A percentile compares a stretch with the other conserved stretches of the same genome.
Conservation (phyloP, 2,888 invertebrate species). For the Dynastes hyllus region DNA sequence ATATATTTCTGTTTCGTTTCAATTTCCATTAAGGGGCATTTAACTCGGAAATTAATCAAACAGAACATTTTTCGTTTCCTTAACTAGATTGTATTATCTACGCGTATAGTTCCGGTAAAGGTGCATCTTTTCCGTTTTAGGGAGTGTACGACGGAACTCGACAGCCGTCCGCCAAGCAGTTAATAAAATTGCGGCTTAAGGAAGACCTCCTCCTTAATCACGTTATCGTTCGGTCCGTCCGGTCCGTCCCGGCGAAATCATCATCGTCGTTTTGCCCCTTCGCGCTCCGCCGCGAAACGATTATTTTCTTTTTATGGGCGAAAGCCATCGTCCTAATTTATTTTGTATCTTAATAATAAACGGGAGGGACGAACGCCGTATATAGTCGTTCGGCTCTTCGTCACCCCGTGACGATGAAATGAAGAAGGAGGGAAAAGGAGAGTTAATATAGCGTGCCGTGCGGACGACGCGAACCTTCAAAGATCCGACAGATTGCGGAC, state of each 20-base stretch:
- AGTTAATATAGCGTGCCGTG: conserved; percentile 20
- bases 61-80: no score
- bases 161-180: neutral
- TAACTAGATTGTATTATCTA: neutral
- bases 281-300: conserved; percentile 37
- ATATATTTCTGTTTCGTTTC: no score
- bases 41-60: no score
- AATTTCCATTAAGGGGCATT: no score
- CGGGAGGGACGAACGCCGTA: conserved; percentile 29
- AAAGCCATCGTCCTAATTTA: conserved; percentile 59
- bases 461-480: conserved; percentile 35
- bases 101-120: neutral
- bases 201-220: conserved; percentile 41
- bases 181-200: conserved; percentile 45
- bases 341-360: conserved; percentile 59
- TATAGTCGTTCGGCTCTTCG: neutral
- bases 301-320: conserved; percentile 58
- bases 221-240: conserved; percentile 31
- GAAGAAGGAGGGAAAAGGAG: no score
- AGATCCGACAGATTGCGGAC: conserved; percentile 44
- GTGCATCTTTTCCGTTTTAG: conserved; percentile 1
- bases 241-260: conserved; percentile 25
- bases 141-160: conserved; percentile 1
- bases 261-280: conserved; percentile 11
- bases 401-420: neutral